These are phyloP conservation scores for Rhodinocichla rosea DNA, from an alignment of 2,113 vertebrate species.

Conservation along the genomic window DNA sequence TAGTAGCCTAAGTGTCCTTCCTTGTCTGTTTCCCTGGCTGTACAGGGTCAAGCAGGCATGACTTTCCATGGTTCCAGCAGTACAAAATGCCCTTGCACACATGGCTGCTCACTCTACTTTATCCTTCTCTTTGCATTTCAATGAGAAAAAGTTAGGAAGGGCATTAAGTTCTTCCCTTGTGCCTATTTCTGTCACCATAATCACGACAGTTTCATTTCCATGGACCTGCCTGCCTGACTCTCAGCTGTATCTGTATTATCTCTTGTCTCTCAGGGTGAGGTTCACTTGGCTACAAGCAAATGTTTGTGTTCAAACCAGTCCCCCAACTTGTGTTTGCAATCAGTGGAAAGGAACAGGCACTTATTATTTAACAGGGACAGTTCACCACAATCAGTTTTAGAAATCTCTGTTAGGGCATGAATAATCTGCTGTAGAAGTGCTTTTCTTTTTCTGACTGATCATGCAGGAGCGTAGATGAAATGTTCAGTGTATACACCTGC, in stretches of 20 bases:
- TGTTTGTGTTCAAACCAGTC: not conserved
- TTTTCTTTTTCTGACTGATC: not conserved
- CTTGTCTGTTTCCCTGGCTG: not conserved
- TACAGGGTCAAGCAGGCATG: not conserved
- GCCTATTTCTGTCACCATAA: not conserved
- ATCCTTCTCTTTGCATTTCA: not conserved
- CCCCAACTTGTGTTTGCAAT: not conserved
- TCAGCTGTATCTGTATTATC: not conserved
- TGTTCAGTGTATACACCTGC: not conserved
- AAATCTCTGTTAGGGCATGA: not conserved
- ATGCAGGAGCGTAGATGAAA: not conserved
- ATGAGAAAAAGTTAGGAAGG: not conserved
- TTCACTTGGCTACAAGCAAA: not conserved
- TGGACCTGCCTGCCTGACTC: not conserved
- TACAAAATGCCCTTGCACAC: not conserved
- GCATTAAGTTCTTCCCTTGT: not conserved
- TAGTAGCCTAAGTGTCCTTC: not conserved
- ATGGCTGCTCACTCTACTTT: not conserved
- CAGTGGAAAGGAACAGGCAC: conserved; percentile 7
- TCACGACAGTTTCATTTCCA: not conserved
- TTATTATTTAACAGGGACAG: not conserved
- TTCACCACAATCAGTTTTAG: not conserved
- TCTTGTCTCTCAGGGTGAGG: not conserved
- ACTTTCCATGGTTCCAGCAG: not conserved
- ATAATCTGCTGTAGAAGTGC: not conserved